Evolutionary conservation across 2,797 vertebrate species (phyloP).

Genomic region (Alfaro cultratus): DNA sequence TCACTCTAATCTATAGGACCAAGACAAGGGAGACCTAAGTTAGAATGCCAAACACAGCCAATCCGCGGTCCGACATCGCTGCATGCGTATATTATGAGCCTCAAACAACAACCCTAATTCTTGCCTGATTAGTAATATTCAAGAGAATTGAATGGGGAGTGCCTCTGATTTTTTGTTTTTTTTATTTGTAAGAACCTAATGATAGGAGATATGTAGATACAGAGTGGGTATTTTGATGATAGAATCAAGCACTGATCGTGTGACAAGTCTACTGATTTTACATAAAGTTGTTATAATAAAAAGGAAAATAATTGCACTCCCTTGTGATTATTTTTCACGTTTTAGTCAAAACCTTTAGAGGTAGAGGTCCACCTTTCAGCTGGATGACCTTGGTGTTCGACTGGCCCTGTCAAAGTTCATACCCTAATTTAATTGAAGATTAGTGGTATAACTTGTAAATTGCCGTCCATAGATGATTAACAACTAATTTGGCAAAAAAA

Average conservation of each 20-base stretch:
- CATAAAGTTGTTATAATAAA: conserved; percentile 74
- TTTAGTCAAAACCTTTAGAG: not conserved
- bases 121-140: conserved; percentile 16
- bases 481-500: not conserved
- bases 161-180: conserved; percentile 43
- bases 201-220: conserved; percentile 33
- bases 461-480: not conserved
- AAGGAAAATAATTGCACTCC: conserved; percentile 21
- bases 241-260: conserved; percentile 35
- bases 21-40: conserved; percentile 18
- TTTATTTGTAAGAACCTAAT: conserved; percentile 32
- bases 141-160: conserved; percentile 34
- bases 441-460: not conserved
- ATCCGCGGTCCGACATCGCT: conserved; percentile 38
- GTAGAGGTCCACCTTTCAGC: not conserved
- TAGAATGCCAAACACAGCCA: conserved; percentile 51
- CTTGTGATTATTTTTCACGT: not conserved
- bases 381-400: not conserved
- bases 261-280: conserved; percentile 58
- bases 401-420: not conserved
- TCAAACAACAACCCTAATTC: conserved; percentile 25
- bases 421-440: not conserved
- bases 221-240: conserved; percentile 36
- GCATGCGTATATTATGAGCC: conserved; percentile 48
- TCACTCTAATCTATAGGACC: conserved; percentile 21